phyloP scores from a whole-genome alignment of 2,113 vertebrate genomes.

The Sorex fumeus region DNA sequence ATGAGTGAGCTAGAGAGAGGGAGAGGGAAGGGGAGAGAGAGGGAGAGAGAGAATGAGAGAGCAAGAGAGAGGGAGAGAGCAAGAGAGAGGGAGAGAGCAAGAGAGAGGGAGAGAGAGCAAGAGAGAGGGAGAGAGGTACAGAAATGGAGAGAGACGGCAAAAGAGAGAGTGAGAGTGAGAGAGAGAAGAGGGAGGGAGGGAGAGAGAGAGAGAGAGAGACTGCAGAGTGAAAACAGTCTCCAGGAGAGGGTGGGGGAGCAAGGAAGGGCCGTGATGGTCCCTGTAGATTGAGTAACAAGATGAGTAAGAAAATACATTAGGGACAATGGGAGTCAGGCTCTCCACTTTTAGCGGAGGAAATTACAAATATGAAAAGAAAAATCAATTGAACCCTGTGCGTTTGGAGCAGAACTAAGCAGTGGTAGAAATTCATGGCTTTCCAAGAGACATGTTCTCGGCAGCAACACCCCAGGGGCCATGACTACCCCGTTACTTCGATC shows the following conservation, averaged over 20 bases:
- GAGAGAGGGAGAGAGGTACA: conserved; percentile 27
- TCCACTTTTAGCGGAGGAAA: not conserved
- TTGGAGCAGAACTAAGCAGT: not conserved
- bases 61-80: conserved; percentile 1
- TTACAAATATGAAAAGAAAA: not conserved
- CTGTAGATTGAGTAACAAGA: not conserved
- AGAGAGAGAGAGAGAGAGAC: not conserved
- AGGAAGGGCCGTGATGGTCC: too few relatives aligned
- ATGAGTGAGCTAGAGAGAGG: conserved; percentile 17
- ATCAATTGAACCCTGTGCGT: not conserved
- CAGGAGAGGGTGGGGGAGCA: not conserved
- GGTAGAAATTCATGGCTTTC: not conserved
- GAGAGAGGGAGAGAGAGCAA: not conserved
- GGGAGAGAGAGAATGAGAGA: conserved; percentile 15
- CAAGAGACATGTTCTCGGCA: not conserved
- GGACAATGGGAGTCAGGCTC: not conserved
- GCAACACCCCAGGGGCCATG: not conserved
- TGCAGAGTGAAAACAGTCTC: too few relatives aligned
- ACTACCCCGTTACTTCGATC: not conserved
- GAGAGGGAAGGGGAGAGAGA: not conserved
- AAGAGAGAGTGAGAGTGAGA: not conserved
- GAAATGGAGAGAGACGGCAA: not conserved
- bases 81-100: too few relatives aligned
- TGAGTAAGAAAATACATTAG: not conserved
- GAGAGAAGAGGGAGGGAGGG: not conserved